These are phyloP conservation scores for Cyclargus thomasi DNA, from an alignment of 1,140 invertebrate species.

Conservation along the genomic window DNA sequence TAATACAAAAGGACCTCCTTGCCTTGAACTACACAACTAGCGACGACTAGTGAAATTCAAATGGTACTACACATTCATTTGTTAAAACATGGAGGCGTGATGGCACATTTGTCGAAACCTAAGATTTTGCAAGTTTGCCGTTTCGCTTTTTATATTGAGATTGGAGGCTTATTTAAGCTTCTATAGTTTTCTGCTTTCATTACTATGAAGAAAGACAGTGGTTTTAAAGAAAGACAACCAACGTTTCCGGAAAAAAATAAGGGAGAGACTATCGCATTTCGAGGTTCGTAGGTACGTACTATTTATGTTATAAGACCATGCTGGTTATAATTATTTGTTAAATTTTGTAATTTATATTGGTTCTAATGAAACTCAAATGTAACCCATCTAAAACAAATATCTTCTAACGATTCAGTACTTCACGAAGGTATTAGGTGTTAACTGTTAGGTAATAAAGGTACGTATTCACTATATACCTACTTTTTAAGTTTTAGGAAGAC, in stretches of 20 bases:
- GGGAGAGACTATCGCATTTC: constrained; percentile 66
- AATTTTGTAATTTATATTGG: not conserved
- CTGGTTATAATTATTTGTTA: constrained; percentile 29
- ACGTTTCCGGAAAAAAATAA: constrained; percentile 60
- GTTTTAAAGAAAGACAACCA: constrained; percentile 33
- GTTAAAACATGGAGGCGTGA: constrained; percentile 72
- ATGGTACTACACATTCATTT: constrained; percentile 49
- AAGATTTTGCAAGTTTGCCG: constrained; percentile 59
- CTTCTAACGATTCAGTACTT: not conserved
- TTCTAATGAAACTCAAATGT: not conserved
- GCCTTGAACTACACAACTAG: constrained; percentile 7
- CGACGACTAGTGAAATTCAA: constrained; percentile 13
- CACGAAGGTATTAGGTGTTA: not conserved
- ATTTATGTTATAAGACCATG: constrained; percentile 46
- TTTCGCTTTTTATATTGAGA: constrained; percentile 54
- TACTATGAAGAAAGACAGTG: constrained; percentile 36
- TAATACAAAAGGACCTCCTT: not conserved
- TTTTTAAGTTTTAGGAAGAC: not conserved
- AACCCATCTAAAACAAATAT: not conserved
- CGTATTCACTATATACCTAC: not conserved
- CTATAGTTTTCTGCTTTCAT: constrained; percentile 44
- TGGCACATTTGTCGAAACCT: constrained; percentile 59
- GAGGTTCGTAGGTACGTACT: constrained; percentile 44
- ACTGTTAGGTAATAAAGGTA: not conserved
- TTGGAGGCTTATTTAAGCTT: constrained; percentile 41